Percentiles rank a stretch among this genome's conserved stretches.
phyloP scores from a whole-genome alignment of 2,888 invertebrate species.

The Tenthredo livida region DNA sequence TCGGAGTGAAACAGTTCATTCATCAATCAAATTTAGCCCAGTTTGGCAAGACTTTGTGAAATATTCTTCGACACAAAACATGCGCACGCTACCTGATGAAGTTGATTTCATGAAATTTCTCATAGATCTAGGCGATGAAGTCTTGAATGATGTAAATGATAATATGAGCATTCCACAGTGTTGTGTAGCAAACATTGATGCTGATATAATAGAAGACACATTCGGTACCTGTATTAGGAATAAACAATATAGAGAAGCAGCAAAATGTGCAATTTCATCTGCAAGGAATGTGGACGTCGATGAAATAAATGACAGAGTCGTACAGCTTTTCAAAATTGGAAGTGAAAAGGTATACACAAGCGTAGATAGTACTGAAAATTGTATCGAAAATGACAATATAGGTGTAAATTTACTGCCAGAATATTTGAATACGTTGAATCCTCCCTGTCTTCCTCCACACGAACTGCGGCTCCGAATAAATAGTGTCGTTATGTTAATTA shows the following conservation, averaged over 20 bases:
- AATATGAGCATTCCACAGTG: constrained; percentile 51
- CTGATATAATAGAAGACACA: constrained; percentile 57
- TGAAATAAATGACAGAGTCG: constrained; percentile 40
- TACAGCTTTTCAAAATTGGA: not conserved
- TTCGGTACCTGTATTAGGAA: constrained; percentile 55
- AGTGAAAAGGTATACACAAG: constrained; percentile 34
- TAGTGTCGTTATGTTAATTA: constrained; percentile 53
- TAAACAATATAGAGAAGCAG: constrained; percentile 52
- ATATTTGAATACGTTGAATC: constrained; percentile 56
- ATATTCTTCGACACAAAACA: constrained; percentile 43
- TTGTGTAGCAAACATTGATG: constrained; percentile 53
- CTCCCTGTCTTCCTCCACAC: constrained; percentile 56
- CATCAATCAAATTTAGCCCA: constrained; percentile 40
- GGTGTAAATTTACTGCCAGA: constrained; percentile 55
- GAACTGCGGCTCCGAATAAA: constrained; percentile 50
- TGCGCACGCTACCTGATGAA: constrained; percentile 41
- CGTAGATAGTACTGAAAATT: constrained; percentile 55
- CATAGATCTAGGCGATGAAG: constrained; percentile 37
- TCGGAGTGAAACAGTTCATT: constrained; percentile 20
- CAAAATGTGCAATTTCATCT: constrained; percentile 33
- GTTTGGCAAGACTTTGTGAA: constrained; percentile 34
- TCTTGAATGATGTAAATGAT: constrained; percentile 47
- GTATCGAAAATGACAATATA: constrained; percentile 54
- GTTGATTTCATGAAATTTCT: constrained; percentile 45
- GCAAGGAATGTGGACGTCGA: constrained; percentile 42